Evolutionary conservation across 2,113 vertebrate genomes (phyloP), one percentile per base, ranked within the genome.

Genomic region (Microtus oregoni): DNA sequence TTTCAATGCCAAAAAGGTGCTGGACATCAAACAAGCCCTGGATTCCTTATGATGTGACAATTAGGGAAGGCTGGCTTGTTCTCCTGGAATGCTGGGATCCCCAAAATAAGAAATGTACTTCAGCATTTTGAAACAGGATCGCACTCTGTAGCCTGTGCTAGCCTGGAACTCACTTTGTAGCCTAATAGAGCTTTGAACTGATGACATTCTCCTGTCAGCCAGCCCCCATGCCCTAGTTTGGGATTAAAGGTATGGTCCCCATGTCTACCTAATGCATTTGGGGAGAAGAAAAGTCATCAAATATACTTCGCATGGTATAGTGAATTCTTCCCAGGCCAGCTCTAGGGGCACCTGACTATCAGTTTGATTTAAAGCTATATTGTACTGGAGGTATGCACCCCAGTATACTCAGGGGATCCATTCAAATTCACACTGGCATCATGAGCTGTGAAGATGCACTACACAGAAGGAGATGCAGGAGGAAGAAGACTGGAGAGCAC

Each of bases 1-100:
- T 52, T 32, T 32, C 47, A 79, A 81, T 81, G 30, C 19, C 32
- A 55, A 55, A 24, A 24, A 55, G 32, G 32, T 20, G 12, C 19
- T n/a, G 32, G 86, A 44, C 24, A 81, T 4, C 32, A 55, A 22
- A 35, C 26, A 94, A 90, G 75, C 30, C 63, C 67, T 63, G 15
- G 50, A 75, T 90, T 94, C 52, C 52, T 15, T 55, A 15, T 55
- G 52, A 55, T 55, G 10, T 38, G 32, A 15, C 89, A 67, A 13
- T 19, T 63, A 94, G 63, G 81, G 94, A 97, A 86, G 79, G 73
- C 3, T 70, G 44, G 44, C 35, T 77, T 94, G 91, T 32, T 97
- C 35, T 82, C 38, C 63, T 87, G 20, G 13, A 81, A 96, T 75
- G 32, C 68, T 65, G 58, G 75, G 87, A 82, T 28, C 68, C 1